A percentile compares a stretch with the other conserved stretches of the same genome.
Evolutionary conservation across 2,797 vertebrate species (phyloP).

Genomic region (Trichosurus vulpecula): DNA sequence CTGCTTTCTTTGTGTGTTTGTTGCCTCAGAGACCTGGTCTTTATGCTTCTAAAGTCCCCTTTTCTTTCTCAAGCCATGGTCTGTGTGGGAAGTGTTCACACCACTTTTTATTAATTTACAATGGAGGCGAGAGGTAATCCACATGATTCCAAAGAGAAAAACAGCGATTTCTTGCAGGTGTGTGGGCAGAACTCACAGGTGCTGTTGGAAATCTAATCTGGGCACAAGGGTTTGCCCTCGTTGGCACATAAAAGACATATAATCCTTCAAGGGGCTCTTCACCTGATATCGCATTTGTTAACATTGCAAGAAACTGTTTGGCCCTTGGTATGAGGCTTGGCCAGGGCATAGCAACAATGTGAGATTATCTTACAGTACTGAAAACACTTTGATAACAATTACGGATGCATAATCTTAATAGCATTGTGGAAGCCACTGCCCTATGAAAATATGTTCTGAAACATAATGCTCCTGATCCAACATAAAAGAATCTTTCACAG

Average conservation of each 20-base stretch:
- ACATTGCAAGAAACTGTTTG: constrained; percentile 47
- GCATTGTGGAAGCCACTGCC: accelerated
- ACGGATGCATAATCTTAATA: constrained; percentile 38
- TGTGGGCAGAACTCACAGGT: constrained; percentile 63
- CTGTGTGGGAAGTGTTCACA: constrained; percentile 40
- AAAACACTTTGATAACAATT: constrained; percentile 64
- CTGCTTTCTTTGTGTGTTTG: constrained; percentile 29
- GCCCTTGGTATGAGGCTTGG: not conserved
- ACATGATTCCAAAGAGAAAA: constrained; percentile 56
- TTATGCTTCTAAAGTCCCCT: constrained; percentile 6
- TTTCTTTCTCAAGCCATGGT: constrained; percentile 56
- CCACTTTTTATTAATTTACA: constrained; percentile 54
- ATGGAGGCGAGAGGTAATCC: constrained; percentile 65
- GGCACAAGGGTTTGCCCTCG: constrained; percentile 23
- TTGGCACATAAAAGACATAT: constrained; percentile 29
- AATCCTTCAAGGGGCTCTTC: constrained; percentile 62
- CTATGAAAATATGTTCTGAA: not conserved
- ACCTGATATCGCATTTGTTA: constrained; percentile 38
- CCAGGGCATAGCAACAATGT: constrained; percentile 22
- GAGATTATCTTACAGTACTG: not conserved
- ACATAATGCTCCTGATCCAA: not conserved
- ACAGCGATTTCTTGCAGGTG: constrained; percentile 71
- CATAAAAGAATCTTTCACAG: not conserved
- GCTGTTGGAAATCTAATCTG: constrained; percentile 65
- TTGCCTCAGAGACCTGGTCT: constrained; percentile 57